Percentiles rank a stretch among this genome's conserved stretches.
Evolutionary conservation across 2,888 invertebrate species (phyloP).

Genomic region (Hyalella azteca): DNA sequence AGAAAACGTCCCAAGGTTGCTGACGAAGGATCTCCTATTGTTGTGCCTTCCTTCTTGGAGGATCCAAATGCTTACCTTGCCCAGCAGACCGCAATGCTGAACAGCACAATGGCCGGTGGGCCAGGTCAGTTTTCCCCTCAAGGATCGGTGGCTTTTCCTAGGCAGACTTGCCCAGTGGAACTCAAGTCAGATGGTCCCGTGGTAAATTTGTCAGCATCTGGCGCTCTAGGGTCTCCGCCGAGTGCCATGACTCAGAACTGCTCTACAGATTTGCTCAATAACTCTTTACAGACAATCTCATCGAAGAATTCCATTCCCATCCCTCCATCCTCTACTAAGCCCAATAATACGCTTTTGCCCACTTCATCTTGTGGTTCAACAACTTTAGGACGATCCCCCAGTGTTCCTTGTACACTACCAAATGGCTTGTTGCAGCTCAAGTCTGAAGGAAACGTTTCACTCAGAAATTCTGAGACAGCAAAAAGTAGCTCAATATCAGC

Average conservation of each 20-base stretch:
- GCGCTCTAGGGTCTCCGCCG: not conserved
- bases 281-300: not conserved
- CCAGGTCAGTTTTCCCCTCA: conserved; percentile 58
- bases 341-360: conserved; percentile 54
- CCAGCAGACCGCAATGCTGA: conserved; percentile 85
- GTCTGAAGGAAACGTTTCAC: not conserved
- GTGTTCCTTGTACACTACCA: not conserved
- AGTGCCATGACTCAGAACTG: not conserved
- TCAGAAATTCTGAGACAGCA: not conserved
- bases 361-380: not conserved
- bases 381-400: not conserved
- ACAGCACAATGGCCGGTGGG: conserved; percentile 72
- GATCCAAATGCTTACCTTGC: conserved; percentile 90
- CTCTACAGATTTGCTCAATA: not conserved
- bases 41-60: conserved; percentile 77
- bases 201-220: not conserved
- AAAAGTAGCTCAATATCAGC: too few species aligned
- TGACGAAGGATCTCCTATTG: conserved; percentile 63
- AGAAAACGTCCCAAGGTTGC: conserved; percentile 40
- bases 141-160: conserved; percentile 46
- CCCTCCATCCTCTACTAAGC: conserved; percentile 49
- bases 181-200: conserved; percentile 13
- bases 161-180: conserved; percentile 43
- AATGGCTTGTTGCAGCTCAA: not conserved
- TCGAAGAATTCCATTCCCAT: conserved; percentile 21